These are phyloP conservation scores for Pterocles orientalis DNA, from an alignment of 2,113 vertebrate species.

Conservation along the genomic window DNA sequence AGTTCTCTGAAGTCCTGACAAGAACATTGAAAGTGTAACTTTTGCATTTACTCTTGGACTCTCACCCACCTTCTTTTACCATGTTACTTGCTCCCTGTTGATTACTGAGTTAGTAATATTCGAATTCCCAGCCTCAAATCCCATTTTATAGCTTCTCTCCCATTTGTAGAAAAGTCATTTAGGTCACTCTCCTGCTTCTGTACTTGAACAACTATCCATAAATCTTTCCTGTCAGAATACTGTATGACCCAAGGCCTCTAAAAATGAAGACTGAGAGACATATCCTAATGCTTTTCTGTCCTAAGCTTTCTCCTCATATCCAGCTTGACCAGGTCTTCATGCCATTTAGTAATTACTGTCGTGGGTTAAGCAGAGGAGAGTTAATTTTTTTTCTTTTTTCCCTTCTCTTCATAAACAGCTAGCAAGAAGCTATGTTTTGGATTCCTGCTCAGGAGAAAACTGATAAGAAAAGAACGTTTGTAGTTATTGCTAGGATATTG, in stretches of 20 bases:
- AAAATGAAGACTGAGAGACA: not conserved
- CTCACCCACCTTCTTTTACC: not conserved
- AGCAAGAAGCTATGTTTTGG: no score
- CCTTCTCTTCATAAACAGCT: no score
- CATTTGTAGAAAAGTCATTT: not conserved
- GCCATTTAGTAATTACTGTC: not conserved
- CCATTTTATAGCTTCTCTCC: not conserved
- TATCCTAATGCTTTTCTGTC: not conserved
- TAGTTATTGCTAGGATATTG: no score
- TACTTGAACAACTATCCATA: not conserved
- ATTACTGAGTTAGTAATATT: not conserved
- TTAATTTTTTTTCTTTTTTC: no score
- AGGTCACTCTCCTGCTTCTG: not conserved
- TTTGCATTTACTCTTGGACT: not conserved
- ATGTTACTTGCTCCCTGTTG: not conserved
- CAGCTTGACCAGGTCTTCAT: not conserved
- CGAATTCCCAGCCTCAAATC: not conserved
- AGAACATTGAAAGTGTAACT: not conserved
- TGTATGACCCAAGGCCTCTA: not conserved
- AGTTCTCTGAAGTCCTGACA: not conserved
- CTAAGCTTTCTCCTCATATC: not conserved
- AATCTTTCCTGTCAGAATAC: not conserved
- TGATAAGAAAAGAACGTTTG: no score
- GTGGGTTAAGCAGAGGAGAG: no score
- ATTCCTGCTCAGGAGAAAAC: no score